Evolutionary conservation across 2,113 vertebrate genomes (phyloP).

Genomic region (Oenanthe melanoleuca): DNA sequence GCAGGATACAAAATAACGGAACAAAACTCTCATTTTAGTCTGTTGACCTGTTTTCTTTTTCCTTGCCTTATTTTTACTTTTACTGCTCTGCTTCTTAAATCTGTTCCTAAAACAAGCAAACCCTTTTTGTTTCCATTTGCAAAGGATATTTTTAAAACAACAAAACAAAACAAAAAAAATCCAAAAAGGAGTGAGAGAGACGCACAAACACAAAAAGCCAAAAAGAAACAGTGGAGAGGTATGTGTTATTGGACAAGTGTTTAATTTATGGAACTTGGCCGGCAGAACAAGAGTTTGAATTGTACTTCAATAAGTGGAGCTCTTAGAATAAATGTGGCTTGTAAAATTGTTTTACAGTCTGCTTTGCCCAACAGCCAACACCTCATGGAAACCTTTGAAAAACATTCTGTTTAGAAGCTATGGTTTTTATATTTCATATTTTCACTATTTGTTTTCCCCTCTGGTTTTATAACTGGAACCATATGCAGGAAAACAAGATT

Average conservation of each 20-base stretch:
- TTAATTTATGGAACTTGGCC: conserved; percentile 74
- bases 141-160: not conserved
- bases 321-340: conserved; percentile 69
- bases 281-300: conserved; percentile 66
- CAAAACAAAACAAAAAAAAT: not conserved
- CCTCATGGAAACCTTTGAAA: conserved; percentile 75
- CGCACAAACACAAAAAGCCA: conserved; percentile 36
- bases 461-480: conserved; percentile 62
- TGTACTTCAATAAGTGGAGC: conserved; percentile 68
- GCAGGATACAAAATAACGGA: not conserved
- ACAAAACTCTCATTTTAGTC: not conserved
- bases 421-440: conserved; percentile 60
- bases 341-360: conserved; percentile 68
- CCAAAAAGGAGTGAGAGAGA: not conserved
- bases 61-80: not conserved
- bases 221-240: conserved; percentile 62
- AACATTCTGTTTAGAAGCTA: conserved; percentile 62
- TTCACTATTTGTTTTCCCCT: conserved; percentile 58
- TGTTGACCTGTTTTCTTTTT: not conserved
- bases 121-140: conserved; percentile 47
- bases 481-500: conserved; percentile 41
- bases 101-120: conserved; percentile 18
- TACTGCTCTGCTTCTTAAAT: not conserved
- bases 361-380: conserved; percentile 60
- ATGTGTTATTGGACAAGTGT: conserved; percentile 76